These are phyloP conservation scores for Glareola pratincola DNA, from an alignment of 2,113 vertebrate species.

Conservation along the genomic window DNA sequence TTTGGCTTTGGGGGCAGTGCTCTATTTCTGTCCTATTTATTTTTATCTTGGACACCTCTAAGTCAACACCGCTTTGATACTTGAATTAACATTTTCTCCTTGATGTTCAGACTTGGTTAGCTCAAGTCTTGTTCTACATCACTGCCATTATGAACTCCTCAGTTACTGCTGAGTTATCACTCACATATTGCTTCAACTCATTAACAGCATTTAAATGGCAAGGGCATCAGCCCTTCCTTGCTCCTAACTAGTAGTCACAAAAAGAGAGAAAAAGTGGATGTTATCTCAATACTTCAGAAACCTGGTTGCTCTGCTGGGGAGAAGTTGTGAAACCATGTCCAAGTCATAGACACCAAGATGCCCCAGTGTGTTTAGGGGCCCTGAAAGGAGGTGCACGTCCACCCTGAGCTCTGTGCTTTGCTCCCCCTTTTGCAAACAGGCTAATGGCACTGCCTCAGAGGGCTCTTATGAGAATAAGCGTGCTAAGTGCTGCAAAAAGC, in stretches of 20 bases:
- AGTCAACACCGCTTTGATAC: neutral
- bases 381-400: neutral
- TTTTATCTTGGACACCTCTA: neutral
- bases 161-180: neutral
- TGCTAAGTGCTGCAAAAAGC: neutral
- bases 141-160: neutral
- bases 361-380: neutral
- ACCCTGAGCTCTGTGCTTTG: neutral
- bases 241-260: neutral
- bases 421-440: neutral
- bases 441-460: rapidly evolving
- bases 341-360: neutral
- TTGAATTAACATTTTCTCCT: neutral
- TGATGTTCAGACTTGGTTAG: neutral
- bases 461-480: rapidly evolving
- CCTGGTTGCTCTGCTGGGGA: neutral
- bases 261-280: neutral
- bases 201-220: neutral
- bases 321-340: neutral
- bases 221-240: neutral
- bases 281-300: neutral
- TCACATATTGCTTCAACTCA: neutral
- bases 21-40: neutral
- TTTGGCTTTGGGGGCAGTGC: neutral
- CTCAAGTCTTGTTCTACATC: neutral